These are phyloP conservation scores for Magallana gigas DNA, from an alignment of 1,140 invertebrate genomes.

Conservation along the genomic window DNA sequence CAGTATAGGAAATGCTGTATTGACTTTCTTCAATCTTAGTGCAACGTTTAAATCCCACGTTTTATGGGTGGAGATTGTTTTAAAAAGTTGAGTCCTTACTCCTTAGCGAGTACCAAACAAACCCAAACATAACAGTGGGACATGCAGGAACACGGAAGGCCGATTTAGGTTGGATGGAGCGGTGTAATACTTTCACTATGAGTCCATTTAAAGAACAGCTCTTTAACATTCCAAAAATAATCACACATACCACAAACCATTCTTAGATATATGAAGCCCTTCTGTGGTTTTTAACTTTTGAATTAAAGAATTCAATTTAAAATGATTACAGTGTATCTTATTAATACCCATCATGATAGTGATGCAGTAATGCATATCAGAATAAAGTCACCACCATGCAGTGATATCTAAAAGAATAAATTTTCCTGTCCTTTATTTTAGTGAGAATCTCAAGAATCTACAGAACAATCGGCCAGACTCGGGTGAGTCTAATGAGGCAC, in stretches of 20 bases:
- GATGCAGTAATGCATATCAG: no score
- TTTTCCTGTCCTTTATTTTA: conserved; percentile 47
- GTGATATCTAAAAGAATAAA: background rate
- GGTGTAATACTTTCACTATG: no score
- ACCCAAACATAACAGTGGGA: background rate
- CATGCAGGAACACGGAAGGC: background rate
- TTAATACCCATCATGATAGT: no score
- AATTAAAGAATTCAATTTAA: no score
- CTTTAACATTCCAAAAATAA: no score
- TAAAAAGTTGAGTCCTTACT: background rate
- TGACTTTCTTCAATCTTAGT: conserved; percentile 20
- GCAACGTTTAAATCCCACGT: background rate
- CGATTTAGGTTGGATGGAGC: no score
- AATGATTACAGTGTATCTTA: no score
- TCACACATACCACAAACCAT: no score
- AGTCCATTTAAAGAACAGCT: no score
- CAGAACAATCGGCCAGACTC: conserved; percentile 59
- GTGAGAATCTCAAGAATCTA: conserved; percentile 69
- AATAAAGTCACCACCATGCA: no score
- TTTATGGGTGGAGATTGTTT: background rate
- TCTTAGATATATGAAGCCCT: no score
- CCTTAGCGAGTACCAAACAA: conserved; percentile 13
- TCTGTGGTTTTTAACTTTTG: no score
- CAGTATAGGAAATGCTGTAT: background rate
- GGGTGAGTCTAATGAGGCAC: conserved; percentile 34